Percentiles rank a stretch among this genome's conserved stretches.
phyloP scores from a whole-genome alignment of 2,797 vertebrate genomes.

The Sebastes reedi region DNA sequence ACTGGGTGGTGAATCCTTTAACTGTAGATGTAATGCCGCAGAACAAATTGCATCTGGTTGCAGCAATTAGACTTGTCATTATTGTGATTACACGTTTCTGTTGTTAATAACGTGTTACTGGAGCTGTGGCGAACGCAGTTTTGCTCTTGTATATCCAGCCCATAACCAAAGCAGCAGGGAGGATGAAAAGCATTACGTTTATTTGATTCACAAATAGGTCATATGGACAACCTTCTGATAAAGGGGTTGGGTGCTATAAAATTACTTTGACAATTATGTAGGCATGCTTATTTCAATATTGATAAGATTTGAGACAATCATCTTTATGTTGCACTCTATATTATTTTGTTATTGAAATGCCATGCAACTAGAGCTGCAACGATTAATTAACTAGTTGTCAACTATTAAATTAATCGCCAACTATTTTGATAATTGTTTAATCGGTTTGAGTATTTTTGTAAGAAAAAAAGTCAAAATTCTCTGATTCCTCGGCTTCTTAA shows the following conservation, averaged over 20 bases:
- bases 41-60: conserved; percentile 31
- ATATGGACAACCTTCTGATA: background rate
- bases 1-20: background rate
- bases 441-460: no score
- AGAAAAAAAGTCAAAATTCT: no score
- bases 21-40: background rate
- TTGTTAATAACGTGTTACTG: conserved; percentile 47
- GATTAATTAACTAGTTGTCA: no score
- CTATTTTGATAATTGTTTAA: no score
- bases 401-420: no score
- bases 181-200: background rate
- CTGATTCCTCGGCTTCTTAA: no score
- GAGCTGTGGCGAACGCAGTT: conserved; percentile 19
- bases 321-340: background rate
- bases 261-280: background rate
- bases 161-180: background rate
- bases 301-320: background rate
- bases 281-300: background rate
- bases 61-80: conserved; percentile 50
- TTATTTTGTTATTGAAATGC: background rate
- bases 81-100: conserved; percentile 56
- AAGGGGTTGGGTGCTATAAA: background rate
- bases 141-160: background rate
- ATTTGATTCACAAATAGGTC: background rate
- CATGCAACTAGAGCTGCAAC: background rate